Base-by-base conservation (phyloP, 1,140 invertebrate species). In the Drosophila teissieri region DNA sequence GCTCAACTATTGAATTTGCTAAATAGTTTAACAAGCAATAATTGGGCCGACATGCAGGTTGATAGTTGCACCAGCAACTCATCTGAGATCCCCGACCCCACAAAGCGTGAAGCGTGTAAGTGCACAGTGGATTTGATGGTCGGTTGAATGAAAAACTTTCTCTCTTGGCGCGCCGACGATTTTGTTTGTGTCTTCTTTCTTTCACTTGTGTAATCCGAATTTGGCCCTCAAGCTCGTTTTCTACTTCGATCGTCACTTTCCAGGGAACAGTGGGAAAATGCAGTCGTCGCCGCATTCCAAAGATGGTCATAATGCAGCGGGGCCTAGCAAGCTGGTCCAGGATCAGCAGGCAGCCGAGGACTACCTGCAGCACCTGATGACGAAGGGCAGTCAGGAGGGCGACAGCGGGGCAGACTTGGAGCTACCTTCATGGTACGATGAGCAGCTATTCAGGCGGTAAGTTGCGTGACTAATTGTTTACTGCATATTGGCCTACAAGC, bases 351-450 rank as follows among this genome's bases (percentile, higher is more conserved):
- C 64, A 10, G 37, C 64, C 22, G 63, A 79, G 19, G 52, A 53
- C 6, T 92, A 92, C 63, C 48, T 92, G 42, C 42, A 90, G n/a
- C 79, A 91, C 49, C 69, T 92, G 14, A 40, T 92, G 42, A 53
- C 49, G 7, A 67, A 86, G 39, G 91, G 91, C 0, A 84, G 73
- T 31, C 69, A 80, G 31, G 91, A 91, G 63, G 91, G 89, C 7
- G 91, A 92, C 40, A 89, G 86, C 42, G 91, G 69, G 12, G 57
- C 68, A 2, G 79, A 80, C 2, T 24, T 91, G 58, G 88, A 93
- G 51, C 72, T 94, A 39, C 94, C 94, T 2, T 49, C 92, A 44
- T 94, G 93, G 93, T 95, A 93, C 78, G 93, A 95, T 88, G 93
- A 93, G 73, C 77, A 93, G 54, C 92, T 94, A 73, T 95, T 93